A percentile compares a stretch with the other conserved stretches of the same genome.
Evolutionary conservation across 2,797 vertebrate genomes (phyloP).

Genomic region (Cryptoprocta ferox): DNA sequence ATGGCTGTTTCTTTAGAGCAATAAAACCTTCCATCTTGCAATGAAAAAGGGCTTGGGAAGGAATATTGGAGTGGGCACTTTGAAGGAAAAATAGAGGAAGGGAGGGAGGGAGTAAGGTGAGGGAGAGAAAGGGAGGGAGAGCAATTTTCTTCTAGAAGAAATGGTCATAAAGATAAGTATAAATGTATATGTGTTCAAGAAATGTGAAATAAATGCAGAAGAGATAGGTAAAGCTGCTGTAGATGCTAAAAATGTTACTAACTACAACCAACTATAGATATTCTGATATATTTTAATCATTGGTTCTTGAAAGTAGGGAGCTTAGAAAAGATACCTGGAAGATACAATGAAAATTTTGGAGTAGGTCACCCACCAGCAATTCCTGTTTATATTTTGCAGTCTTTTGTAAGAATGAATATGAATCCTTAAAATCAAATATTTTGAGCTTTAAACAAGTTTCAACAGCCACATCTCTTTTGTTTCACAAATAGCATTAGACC

Average conservation of each 20-base stretch:
- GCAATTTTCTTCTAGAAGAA: background rate
- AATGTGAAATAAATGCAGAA: background rate
- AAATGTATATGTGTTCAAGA: background rate
- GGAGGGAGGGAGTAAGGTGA: background rate
- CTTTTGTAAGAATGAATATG: slow-evolving; percentile 1
- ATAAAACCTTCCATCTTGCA: background rate
- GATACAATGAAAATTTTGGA: background rate
- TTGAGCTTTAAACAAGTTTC: slow-evolving; percentile 26
- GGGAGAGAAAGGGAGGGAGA: background rate
- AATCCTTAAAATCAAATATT: slow-evolving; percentile 35
- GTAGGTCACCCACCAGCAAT: background rate
- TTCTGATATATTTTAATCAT: background rate
- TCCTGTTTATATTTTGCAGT: slow-evolving; percentile 39
- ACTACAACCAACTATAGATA: background rate
- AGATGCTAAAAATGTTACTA: background rate
- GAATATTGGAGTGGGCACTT: background rate
- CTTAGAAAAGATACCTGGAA: background rate
- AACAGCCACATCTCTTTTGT: background rate
- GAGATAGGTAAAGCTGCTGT: background rate
- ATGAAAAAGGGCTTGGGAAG: background rate
- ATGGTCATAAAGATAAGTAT: background rate
- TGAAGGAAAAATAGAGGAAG: background rate
- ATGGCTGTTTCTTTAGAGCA: background rate
- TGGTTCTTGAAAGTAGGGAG: background rate
- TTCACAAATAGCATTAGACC: background rate